Conservation (phyloP, 2,113 vertebrate genomes). For the Pontoporia blainvillei region DNA sequence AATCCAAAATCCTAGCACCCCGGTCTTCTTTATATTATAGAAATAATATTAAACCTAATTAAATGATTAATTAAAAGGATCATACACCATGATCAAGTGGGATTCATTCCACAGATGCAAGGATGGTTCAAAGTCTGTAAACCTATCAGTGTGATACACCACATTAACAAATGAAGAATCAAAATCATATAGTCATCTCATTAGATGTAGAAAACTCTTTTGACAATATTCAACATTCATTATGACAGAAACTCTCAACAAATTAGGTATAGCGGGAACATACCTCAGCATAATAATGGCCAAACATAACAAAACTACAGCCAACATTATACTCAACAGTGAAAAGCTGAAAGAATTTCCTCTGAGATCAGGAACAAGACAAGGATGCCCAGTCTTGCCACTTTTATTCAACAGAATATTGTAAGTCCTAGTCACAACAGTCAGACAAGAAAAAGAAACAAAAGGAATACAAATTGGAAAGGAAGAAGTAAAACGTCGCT, state of each 20-base stretch:
- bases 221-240: not conserved
- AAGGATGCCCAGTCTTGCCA: not conserved
- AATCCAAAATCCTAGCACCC: not conserved
- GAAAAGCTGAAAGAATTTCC: not conserved
- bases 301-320: not conserved
- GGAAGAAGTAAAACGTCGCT: not conserved
- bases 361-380: not conserved
- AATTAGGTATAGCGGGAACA: not conserved
- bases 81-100: not conserved
- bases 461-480: not conserved
- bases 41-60: not conserved
- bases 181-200: not conserved
- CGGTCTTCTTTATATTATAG: not conserved
- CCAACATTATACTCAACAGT: not conserved
- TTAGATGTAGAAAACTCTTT: not conserved
- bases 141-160: not conserved
- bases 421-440: not conserved
- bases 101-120: not conserved
- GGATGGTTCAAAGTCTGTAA: not conserved
- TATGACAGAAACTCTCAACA: not conserved
- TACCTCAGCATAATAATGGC: not conserved
- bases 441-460: not conserved
- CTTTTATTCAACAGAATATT: not conserved
- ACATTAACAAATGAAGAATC: not conserved
- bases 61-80: not conserved